These are phyloP conservation scores for Furnarius figulus DNA, from an alignment of 2,113 vertebrate species.

Conservation along the genomic window DNA sequence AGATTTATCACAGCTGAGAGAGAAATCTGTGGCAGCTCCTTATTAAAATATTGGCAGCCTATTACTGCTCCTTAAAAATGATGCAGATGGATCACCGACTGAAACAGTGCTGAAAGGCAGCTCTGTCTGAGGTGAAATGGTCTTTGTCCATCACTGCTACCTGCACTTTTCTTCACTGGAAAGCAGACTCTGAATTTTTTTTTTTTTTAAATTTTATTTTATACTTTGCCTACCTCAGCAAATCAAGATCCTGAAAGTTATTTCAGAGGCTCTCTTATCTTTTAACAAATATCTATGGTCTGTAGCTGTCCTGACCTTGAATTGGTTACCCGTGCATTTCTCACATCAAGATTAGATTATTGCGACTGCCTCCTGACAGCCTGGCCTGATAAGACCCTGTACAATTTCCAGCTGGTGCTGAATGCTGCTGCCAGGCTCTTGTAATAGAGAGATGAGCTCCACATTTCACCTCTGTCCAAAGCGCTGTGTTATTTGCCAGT, in stretches of 20 bases:
- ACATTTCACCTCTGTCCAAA: constrained; percentile 41
- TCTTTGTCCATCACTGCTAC: constrained; percentile 9
- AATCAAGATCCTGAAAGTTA: constrained; percentile 28
- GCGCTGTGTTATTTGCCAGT: constrained; percentile 28
- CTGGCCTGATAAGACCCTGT: constrained; percentile 47
- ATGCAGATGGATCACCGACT: constrained; percentile 22
- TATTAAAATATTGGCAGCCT: constrained; percentile 69
- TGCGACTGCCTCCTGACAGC: constrained; percentile 40
- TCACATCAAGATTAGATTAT: constrained; percentile 70
- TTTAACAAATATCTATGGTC: constrained; percentile 34
- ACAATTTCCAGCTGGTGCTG: constrained; percentile 57
- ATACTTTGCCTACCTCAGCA: neutral
- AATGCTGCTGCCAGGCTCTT: constrained; percentile 27
- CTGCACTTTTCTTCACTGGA: neutral
- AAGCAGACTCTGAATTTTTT: neutral
- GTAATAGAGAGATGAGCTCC: constrained; percentile 53
- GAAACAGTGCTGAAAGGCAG: constrained; percentile 54
- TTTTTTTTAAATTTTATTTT: neutral
- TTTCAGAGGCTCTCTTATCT: constrained; percentile 42
- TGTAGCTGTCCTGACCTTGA: constrained; percentile 54
- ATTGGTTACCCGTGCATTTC: constrained; percentile 47
- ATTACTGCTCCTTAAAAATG: constrained; percentile 50
- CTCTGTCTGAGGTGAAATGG: constrained; percentile 37
- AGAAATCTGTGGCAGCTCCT: constrained; percentile 64
- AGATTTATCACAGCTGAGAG: constrained; percentile 55